phyloP scores from a whole-genome alignment of 2,888 invertebrate genomes.

The Chalcis sispes region DNA sequence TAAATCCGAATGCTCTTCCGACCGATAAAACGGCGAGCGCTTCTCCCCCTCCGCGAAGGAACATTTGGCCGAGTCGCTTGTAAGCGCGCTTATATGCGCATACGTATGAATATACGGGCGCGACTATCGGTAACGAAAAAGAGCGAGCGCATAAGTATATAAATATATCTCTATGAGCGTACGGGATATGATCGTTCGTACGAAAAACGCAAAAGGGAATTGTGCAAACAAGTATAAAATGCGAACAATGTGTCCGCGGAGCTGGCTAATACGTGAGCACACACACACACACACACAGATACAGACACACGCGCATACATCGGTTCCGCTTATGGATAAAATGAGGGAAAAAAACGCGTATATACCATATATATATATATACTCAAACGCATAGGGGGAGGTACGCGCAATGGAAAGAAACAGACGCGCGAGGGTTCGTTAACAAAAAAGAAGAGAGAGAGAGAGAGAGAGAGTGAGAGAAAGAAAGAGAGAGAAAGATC shows the following conservation, averaged over 20 bases:
- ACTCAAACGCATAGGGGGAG: conserved; percentile 14
- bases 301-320: too few relatives aligned
- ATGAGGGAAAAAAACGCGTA: conserved; percentile 7
- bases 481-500: too few relatives aligned
- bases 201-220: conserved; percentile 71
- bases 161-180: conserved; percentile 57
- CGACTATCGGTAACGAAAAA: too few relatives aligned
- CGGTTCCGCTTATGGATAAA: conserved; percentile 28
- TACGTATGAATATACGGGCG: too few relatives aligned
- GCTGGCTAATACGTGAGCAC: conserved; percentile 68
- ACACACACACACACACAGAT: too few relatives aligned
- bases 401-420: conserved; percentile 31
- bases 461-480: too few relatives aligned
- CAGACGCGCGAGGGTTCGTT: conserved; percentile 28
- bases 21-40: conserved; percentile 69
- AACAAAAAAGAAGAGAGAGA: conserved; percentile 15
- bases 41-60: conserved; percentile 35
- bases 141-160: too few relatives aligned
- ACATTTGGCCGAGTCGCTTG: too few relatives aligned
- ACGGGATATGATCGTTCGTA: conserved; percentile 34
- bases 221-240: conserved; percentile 76
- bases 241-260: conserved; percentile 74
- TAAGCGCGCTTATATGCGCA: too few relatives aligned
- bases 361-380: neutral
- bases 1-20: conserved; percentile 72